Conservation (phyloP, 2,888 invertebrate genomes). For the Horisme vitalbata region DNA sequence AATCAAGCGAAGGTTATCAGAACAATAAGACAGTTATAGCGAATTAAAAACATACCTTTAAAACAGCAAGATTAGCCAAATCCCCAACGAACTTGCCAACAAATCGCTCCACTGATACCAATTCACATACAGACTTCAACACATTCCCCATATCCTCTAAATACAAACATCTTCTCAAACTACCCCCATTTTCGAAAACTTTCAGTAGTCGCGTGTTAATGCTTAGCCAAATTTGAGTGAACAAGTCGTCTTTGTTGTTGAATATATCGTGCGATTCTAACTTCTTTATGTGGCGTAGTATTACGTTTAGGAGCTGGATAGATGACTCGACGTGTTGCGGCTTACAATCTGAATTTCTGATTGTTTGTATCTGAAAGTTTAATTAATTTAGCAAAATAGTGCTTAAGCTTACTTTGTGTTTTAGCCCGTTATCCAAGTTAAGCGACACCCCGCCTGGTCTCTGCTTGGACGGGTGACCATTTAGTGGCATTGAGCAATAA, state of each 20-base stretch:
- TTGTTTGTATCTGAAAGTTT: slow-evolving; percentile 57
- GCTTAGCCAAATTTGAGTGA: slow-evolving; percentile 60
- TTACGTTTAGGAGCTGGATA: slow-evolving; percentile 58
- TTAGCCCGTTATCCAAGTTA: too few relatives aligned
- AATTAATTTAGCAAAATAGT: not conserved
- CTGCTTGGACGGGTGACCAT: too few relatives aligned
- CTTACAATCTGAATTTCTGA: slow-evolving; percentile 54
- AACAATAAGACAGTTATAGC: too few relatives aligned
- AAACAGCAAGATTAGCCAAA: slow-evolving; percentile 48
- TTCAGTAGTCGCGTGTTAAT: slow-evolving; percentile 50
- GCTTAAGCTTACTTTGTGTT: too few relatives aligned
- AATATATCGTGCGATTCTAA: slow-evolving; percentile 62
- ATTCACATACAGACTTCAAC: slow-evolving; percentile 63
- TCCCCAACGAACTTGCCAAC: slow-evolving; percentile 52
- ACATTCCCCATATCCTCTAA: slow-evolving; percentile 58
- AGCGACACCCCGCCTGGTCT: too few relatives aligned
- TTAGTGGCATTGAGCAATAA: too few relatives aligned
- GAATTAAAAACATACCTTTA: slow-evolving; percentile 56
- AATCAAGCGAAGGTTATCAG: too few relatives aligned
- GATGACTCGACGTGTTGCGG: slow-evolving; percentile 60
- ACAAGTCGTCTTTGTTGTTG: slow-evolving; percentile 57
- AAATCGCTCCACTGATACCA: slow-evolving; percentile 61
- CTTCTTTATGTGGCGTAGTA: slow-evolving; percentile 64
- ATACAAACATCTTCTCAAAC: slow-evolving; percentile 32
- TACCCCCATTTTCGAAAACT: slow-evolving; percentile 39